phyloP scores from a whole-genome alignment of 2,888 invertebrate species.

The Artemia sinica region DNA sequence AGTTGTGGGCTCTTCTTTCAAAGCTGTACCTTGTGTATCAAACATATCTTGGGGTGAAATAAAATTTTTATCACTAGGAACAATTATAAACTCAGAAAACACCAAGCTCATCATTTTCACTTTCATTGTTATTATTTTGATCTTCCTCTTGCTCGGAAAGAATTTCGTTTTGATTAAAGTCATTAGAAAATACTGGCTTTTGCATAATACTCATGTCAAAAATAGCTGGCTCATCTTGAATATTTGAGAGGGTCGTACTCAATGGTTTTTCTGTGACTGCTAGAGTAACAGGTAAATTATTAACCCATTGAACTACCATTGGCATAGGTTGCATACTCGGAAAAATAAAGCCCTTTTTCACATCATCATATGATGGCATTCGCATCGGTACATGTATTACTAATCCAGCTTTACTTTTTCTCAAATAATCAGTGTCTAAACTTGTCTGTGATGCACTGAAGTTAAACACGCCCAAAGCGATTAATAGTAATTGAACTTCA shows the following conservation, averaged over 20 bases:
- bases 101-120: too few relatives aligned
- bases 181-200: not conserved
- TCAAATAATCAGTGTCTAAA: not conserved
- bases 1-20: too few relatives aligned
- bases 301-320: conserved; percentile 7
- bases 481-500: too few relatives aligned
- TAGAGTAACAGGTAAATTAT: conserved; percentile 1
- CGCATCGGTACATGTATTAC: not conserved
- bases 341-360: not conserved
- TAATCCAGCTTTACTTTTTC: not conserved
- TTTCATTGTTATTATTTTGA: too few relatives aligned
- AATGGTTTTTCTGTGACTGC: not conserved
- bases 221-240: not conserved
- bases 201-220: conserved; percentile 8
- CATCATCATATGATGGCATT: conserved; percentile 10
- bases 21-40: too few relatives aligned
- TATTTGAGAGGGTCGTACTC: not conserved
- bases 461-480: too few relatives aligned
- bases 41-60: too few relatives aligned
- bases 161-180: too few relatives aligned
- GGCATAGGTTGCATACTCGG: not conserved
- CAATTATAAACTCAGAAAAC: too few relatives aligned
- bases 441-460: too few relatives aligned
- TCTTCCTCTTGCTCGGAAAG: too few relatives aligned
- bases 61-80: too few relatives aligned